Evolutionary conservation across 2,797 vertebrate species (phyloP).

Genomic region (Hydrolagus colliei): DNA sequence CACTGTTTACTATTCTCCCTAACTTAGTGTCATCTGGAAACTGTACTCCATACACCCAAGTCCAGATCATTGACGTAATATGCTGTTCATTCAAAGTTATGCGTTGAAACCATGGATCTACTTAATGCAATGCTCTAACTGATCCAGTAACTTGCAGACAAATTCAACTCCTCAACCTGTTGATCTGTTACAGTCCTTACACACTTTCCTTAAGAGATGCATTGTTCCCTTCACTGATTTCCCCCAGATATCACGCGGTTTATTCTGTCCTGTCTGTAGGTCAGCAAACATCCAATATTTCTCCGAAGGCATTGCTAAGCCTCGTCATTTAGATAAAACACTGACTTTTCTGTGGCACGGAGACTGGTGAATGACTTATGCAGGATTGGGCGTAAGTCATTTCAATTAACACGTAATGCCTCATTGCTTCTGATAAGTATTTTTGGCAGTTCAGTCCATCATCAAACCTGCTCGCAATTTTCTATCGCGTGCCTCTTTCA

Average conservation of each 20-base stretch:
- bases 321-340: neutral
- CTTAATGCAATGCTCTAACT: neutral
- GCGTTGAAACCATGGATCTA: neutral
- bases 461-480: slow-evolving; percentile 25
- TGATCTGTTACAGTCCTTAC: neutral
- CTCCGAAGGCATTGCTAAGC: neutral
- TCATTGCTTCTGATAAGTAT: slow-evolving; percentile 29
- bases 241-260: too few relatives aligned
- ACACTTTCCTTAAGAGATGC: neutral
- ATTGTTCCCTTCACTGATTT: neutral
- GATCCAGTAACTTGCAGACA: neutral
- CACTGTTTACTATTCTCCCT: too few relatives aligned
- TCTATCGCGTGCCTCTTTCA: slow-evolving; percentile 22
- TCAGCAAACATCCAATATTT: neutral
- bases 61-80: too few relatives aligned
- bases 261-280: neutral
- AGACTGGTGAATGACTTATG: slow-evolving; percentile 11
- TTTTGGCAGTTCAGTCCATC: slow-evolving; percentile 27
- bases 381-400: slow-evolving; percentile 15
- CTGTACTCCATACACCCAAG: too few relatives aligned
- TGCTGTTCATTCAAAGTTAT: too few relatives aligned
- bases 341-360: neutral
- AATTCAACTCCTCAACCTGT: neutral
- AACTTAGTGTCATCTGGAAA: too few relatives aligned
- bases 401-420: slow-evolving; percentile 31